A percentile compares a stretch with the other conserved stretches of the same genome.
Conservation (phyloP, 2,888 invertebrate species). For the Caenorhabditis drosophilae region DNA sequence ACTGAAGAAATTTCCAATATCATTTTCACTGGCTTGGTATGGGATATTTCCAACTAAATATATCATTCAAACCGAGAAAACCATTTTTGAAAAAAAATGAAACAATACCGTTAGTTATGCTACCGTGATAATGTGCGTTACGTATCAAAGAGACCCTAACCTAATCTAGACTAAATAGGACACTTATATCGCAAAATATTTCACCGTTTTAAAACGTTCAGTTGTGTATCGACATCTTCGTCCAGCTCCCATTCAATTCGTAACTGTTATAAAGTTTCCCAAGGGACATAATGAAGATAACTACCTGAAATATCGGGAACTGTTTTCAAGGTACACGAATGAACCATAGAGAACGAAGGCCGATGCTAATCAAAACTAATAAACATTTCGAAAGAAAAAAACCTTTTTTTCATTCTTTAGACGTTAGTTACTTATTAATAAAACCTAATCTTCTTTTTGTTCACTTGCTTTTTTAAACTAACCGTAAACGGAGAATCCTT, state of each 20-base stretch:
- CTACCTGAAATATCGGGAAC: slow-evolving; percentile 44
- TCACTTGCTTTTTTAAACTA: slow-evolving; percentile 7
- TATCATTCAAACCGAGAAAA: too few relatives aligned
- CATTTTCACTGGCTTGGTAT: slow-evolving; percentile 62
- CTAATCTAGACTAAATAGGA: slow-evolving; percentile 30
- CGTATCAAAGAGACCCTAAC: slow-evolving; percentile 33
- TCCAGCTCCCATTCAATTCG: slow-evolving; percentile 5
- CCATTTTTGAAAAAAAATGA: too few relatives aligned
- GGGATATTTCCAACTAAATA: slow-evolving; percentile 68
- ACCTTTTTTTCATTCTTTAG: too few relatives aligned
- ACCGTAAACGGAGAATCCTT: slow-evolving; percentile 46
- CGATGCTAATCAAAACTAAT: slow-evolving; percentile 21
- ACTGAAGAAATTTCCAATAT: slow-evolving; percentile 63
- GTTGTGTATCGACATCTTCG: not conserved
- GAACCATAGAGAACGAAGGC: slow-evolving; percentile 46
- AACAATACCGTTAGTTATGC: slow-evolving; percentile 18
- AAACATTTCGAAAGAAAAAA: too few relatives aligned
- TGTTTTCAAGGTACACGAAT: slow-evolving; percentile 40
- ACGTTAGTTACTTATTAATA: too few relatives aligned
- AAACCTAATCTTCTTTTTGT: too few relatives aligned
- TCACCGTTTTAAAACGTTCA: slow-evolving; percentile 12
- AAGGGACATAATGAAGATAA: slow-evolving; percentile 4
- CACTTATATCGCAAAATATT: slow-evolving; percentile 13
- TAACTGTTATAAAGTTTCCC: slow-evolving; percentile 6
- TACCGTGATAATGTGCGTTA: slow-evolving; percentile 32